Evolutionary conservation across 2,888 invertebrate genomes (phyloP).

Genomic region (Laothoe populi): DNA sequence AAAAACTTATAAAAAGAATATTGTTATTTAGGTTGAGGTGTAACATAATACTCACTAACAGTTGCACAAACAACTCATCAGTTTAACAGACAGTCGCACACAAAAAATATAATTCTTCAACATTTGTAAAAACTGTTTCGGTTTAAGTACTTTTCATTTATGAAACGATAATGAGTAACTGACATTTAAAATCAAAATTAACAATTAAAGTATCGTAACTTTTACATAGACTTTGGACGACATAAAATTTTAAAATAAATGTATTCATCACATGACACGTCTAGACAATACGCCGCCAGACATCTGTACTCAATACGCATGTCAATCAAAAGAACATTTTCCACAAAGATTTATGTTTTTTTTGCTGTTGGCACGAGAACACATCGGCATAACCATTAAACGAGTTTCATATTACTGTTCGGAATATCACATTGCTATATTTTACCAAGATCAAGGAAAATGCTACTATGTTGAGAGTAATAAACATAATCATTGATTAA

Average conservation of each 20-base stretch:
- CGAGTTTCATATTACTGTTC: conserved; percentile 40
- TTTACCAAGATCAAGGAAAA: conserved; percentile 28
- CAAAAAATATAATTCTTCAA: background rate
- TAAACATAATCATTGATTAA: conserved; percentile 22
- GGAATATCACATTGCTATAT: conserved; percentile 26
- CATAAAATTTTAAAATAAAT: conserved; percentile 3
- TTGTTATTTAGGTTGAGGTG: background rate
- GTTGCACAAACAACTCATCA: background rate
- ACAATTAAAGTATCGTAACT: too few relatives aligned
- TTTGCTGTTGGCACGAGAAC: conserved; percentile 58
- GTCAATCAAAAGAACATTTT: conserved; percentile 48
- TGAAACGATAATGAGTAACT: background rate
- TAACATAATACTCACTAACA: background rate
- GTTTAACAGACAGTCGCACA: background rate
- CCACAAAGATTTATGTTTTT: conserved; percentile 51
- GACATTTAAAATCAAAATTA: conserved; percentile 5
- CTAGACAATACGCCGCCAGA: conserved; percentile 40
- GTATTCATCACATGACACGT: conserved; percentile 36
- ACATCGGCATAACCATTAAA: conserved; percentile 42
- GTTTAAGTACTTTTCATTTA: background rate
- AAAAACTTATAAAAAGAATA: background rate
- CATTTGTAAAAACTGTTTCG: background rate
- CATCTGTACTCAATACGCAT: conserved; percentile 36
- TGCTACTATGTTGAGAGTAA: conserved; percentile 11
- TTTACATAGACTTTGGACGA: too few relatives aligned